These are phyloP conservation scores for Potamarius usumacintae DNA, from an alignment of 2,113 vertebrate genomes.

Conservation along the genomic window DNA sequence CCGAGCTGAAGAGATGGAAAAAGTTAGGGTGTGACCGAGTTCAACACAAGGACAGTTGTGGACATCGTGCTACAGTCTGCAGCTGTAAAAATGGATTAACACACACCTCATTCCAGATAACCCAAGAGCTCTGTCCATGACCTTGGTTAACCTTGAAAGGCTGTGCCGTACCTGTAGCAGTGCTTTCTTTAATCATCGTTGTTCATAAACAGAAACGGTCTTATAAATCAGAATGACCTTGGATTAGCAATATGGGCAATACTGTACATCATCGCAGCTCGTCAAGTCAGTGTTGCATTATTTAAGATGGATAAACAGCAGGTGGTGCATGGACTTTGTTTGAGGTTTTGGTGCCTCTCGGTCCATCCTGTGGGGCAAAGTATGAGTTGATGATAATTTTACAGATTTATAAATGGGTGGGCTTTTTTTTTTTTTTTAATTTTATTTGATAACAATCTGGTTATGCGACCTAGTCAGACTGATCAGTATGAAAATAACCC, in stretches of 20 bases:
- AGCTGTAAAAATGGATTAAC: slow-evolving; percentile 2
- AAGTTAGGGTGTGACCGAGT: slow-evolving; percentile 29
- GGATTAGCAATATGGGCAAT: background rate
- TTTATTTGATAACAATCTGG: background rate
- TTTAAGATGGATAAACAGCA: background rate
- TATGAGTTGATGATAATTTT: background rate
- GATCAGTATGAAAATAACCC: background rate
- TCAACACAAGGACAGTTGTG: slow-evolving; percentile 1
- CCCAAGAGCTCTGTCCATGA: background rate
- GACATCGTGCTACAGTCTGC: background rate
- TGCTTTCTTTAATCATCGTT: background rate
- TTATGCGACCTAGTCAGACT: background rate
- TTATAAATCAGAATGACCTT: background rate
- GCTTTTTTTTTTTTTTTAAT: background rate
- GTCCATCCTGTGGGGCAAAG: background rate
- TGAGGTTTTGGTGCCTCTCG: background rate
- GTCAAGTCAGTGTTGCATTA: background rate
- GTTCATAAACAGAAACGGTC: background rate
- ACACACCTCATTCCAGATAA: background rate
- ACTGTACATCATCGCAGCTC: background rate
- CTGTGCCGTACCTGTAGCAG: background rate
- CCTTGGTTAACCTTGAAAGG: background rate
- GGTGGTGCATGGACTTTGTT: background rate
- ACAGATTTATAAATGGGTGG: background rate
- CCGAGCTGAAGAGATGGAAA: slow-evolving; percentile 15